Evolutionary conservation across 2,113 vertebrate species (phyloP).

Genomic region (Theristicus caerulescens): DNA sequence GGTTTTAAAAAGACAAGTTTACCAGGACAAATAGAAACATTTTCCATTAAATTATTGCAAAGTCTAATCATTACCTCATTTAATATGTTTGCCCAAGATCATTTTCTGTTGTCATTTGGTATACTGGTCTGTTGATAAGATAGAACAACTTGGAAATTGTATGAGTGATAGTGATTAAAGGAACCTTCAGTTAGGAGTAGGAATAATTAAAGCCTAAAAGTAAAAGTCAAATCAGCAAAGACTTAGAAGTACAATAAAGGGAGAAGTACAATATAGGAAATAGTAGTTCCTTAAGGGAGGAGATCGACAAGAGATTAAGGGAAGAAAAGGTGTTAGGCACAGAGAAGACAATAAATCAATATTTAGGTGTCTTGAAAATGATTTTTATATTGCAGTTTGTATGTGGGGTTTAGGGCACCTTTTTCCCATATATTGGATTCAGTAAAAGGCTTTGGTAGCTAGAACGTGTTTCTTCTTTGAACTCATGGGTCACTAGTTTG

Average conservation of each 20-base stretch:
- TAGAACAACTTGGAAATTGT: not conserved
- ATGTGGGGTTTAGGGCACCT: not conserved
- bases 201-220: not conserved
- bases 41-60: not conserved
- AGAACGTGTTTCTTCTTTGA: not conserved
- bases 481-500: not conserved
- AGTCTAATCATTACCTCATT: not conserved
- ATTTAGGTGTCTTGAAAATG: not conserved
- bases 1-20: not conserved
- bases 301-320: not conserved
- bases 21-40: not conserved
- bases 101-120: not conserved
- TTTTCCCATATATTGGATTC: not conserved
- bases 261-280: not conserved
- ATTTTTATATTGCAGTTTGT: not conserved
- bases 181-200: not conserved
- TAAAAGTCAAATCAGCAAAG: not conserved
- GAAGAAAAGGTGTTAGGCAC: not conserved
- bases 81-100: not conserved
- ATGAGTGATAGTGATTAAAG: not conserved
- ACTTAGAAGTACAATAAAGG: not conserved
- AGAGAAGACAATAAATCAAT: not conserved
- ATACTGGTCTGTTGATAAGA: not conserved
- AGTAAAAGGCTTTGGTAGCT: not conserved
- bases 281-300: not conserved